Evolutionary conservation across 2,888 invertebrate genomes (phyloP), one percentile per base, ranked within the genome.

Genomic region (Scaeva pyrastri): DNA sequence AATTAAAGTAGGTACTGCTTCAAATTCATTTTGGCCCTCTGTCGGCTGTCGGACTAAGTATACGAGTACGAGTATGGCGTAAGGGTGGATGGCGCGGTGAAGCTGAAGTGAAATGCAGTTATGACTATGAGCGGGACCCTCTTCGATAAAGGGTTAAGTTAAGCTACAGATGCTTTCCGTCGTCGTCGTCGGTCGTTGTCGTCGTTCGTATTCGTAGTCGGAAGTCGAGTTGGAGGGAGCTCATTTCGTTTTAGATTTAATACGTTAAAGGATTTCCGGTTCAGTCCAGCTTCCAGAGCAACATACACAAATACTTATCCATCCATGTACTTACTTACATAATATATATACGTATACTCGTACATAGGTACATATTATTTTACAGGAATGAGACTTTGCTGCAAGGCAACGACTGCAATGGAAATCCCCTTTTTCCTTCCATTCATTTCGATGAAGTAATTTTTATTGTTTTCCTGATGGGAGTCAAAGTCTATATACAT

Each of bases 391-490:
- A 56, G 14, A 39, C 21, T 41, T 70, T 70, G 60, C 64, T 78
- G 83, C 68, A 83, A 70, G 62, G 62, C 70, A 78, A 48, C 48
- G 64, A 73, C 68, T 78, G 78, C 83, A 70, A 70, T 74, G 74
- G 48, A 70, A 78, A 74, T 83, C 76, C 78, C 58, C 23, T 75
- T 75, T 66, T 56, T 66, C 19, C 55, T 45, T 80, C 72, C 80
- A 80, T 76, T 85, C 84, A 80, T 75, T 78, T 70, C 56, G 68
- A 64, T 79, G 78, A 76, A 85, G 75, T 80, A 75, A 80, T 80
- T 85, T 85, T 85, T 85, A 85, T 85, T 85, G 84, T 85, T 80
- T 85, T 75, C 75, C 75, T 76, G n/a, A n/a, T n/a, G 74, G 66
- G 58, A 85, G 75, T 80, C 71, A 76, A 76, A 71, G 84, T 85